Percentiles rank a stretch among this genome's conserved stretches.
phyloP scores from a whole-genome alignment of 2,888 invertebrate species.

The Drosophila quinaria region DNA sequence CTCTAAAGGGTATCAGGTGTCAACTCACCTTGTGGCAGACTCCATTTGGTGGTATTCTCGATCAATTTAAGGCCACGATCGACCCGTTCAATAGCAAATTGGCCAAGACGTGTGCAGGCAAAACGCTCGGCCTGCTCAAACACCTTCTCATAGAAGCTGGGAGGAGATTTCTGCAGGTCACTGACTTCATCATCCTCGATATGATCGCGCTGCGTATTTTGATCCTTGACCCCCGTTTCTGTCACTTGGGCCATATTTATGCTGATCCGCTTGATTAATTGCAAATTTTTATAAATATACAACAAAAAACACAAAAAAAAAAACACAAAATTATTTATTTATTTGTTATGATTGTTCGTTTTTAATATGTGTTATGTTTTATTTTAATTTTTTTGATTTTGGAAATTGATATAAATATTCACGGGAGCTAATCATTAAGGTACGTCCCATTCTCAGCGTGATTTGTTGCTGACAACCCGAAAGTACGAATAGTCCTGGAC shows the following conservation, averaged over 20 bases:
- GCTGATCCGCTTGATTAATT: conserved; percentile 42
- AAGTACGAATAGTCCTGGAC: not conserved
- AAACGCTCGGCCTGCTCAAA: conserved; percentile 74
- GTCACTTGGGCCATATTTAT: conserved; percentile 62
- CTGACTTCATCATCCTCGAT: conserved; percentile 68
- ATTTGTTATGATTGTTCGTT: conserved; percentile 11
- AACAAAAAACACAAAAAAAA: conserved; percentile 1
- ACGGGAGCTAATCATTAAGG: conserved; percentile 15
- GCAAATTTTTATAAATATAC: conserved; percentile 12
- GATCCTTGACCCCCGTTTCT: conserved; percentile 51
- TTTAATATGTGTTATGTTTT: not conserved
- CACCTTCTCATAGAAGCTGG: conserved; percentile 67
- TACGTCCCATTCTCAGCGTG: conserved; percentile 48
- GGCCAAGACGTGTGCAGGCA: conserved; percentile 80
- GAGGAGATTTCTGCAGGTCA: conserved; percentile 58
- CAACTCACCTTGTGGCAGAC: conserved; percentile 80
- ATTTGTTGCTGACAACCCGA: conserved; percentile 36
- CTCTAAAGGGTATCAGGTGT: not conserved
- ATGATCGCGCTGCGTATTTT: conserved; percentile 57
- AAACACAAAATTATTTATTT: conserved; percentile 16
- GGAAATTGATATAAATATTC: not conserved
- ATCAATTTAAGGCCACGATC: conserved; percentile 79
- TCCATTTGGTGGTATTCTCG: conserved; percentile 85
- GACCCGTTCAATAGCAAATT: conserved; percentile 73
- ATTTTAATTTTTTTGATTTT: conserved; percentile 17